A percentile compares a stretch with the other conserved stretches of the same genome.
Conservation (phyloP, 1,140 invertebrate genomes). For the Propsilocerus akamusi region DNA sequence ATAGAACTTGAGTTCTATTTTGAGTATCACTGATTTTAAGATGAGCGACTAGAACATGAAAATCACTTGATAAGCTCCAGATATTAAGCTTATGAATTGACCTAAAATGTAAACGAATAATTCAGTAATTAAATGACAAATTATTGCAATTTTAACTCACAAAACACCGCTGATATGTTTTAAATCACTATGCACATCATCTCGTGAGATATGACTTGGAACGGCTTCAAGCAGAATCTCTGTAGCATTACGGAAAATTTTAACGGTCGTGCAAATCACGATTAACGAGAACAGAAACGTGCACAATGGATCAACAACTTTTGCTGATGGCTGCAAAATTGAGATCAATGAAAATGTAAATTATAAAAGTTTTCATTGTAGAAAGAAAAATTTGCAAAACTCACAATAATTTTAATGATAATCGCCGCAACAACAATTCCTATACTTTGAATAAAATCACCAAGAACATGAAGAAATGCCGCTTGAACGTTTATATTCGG, state of each 20-base stretch:
- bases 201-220: conserved; percentile 32
- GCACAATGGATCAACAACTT: conserved; percentile 75
- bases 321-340: conserved; percentile 41
- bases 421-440: conserved; percentile 70
- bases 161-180: conserved; percentile 41
- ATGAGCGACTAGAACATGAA: conserved; percentile 50
- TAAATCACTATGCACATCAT: conserved; percentile 30
- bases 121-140: background rate
- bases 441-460: conserved; percentile 77
- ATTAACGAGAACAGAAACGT: conserved; percentile 74
- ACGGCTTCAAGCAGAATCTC: conserved; percentile 63
- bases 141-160: conserved; percentile 12
- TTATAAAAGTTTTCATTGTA: no score
- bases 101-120: no score
- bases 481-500: conserved; percentile 75
- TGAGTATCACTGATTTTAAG: no score
- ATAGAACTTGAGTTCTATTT: no score
- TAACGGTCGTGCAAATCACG: conserved; percentile 61
- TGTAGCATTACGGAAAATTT: conserved; percentile 54
- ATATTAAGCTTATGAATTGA: conserved; percentile 60
- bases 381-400: conserved; percentile 18
- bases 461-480: conserved; percentile 81
- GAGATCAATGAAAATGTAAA: no score
- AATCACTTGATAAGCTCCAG: conserved; percentile 60
- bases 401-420: conserved; percentile 65